Percentiles rank a stretch among this genome's conserved stretches.
Evolutionary conservation across 2,113 vertebrate species (phyloP).

Genomic region (Chaetura pelagica): DNA sequence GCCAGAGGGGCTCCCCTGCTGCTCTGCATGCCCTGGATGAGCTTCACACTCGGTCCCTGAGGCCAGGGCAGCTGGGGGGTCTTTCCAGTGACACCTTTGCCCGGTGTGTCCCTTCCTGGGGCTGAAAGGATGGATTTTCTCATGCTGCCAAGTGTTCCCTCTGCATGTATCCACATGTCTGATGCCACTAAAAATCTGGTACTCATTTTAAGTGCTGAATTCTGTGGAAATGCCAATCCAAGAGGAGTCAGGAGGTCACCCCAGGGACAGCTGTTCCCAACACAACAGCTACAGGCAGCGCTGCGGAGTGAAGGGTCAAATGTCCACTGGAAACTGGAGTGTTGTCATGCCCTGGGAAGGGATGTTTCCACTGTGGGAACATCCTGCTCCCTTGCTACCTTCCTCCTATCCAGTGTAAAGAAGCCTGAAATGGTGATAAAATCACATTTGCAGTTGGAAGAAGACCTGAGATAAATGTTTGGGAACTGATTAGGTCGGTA

Average conservation of each 20-base stretch:
- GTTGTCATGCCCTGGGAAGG: neutral
- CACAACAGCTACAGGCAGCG: neutral
- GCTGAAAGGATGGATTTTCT: neutral
- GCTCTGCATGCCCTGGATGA: neutral
- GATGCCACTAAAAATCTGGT: neutral
- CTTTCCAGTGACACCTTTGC: neutral
- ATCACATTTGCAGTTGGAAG: neutral
- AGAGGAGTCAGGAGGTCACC: neutral
- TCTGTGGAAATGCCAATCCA: neutral
- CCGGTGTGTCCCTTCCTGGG: neutral
- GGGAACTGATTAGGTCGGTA: neutral
- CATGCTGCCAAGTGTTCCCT: neutral
- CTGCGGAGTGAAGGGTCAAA: neutral
- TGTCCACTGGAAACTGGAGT: neutral
- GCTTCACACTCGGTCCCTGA: neutral
- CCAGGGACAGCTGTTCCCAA: neutral
- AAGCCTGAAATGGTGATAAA: neutral
- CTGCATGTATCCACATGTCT: neutral
- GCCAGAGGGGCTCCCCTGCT: neutral
- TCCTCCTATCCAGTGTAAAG: neutral
- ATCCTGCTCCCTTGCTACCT: accelerated
- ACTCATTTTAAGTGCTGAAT: neutral
- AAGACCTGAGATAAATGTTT: neutral
- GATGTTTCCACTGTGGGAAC: neutral
- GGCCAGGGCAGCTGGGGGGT: neutral